A percentile compares a stretch with the other conserved stretches of the same genome.
Conservation (phyloP, 2,797 vertebrate genomes). For the Chelon auratus region DNA sequence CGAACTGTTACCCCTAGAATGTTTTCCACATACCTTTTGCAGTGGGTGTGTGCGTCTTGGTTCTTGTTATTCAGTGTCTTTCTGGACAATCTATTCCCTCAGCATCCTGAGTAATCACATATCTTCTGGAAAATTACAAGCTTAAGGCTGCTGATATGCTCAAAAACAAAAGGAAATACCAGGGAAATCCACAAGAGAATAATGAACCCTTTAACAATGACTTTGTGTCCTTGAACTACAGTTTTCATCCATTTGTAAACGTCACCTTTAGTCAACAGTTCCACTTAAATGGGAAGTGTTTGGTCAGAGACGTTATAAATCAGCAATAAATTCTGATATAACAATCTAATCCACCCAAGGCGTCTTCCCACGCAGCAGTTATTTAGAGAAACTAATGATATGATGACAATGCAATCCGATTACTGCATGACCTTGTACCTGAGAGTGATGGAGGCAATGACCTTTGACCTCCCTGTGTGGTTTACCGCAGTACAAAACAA, state of each 20-base stretch:
- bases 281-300: slow-evolving; percentile 32
- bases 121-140: slow-evolving; percentile 71
- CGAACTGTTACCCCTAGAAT: slow-evolving; percentile 74
- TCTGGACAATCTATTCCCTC: slow-evolving; percentile 49
- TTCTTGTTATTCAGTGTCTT: slow-evolving; percentile 59
- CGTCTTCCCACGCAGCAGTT: not conserved
- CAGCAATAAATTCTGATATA: not conserved
- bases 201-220: slow-evolving; percentile 46
- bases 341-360: not conserved
- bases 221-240: slow-evolving; percentile 35
- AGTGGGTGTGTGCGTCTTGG: slow-evolving; percentile 40
- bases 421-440: slow-evolving; percentile 42
- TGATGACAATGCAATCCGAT: slow-evolving; percentile 11
- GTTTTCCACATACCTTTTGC: slow-evolving; percentile 76
- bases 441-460: slow-evolving; percentile 34
- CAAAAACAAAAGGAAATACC: slow-evolving; percentile 73
- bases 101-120: slow-evolving; percentile 40
- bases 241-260: slow-evolving; percentile 24
- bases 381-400: not conserved
- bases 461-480: slow-evolving; percentile 51
- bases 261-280: slow-evolving; percentile 27
- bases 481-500: slow-evolving; percentile 44
- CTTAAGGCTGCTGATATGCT: slow-evolving; percentile 48
- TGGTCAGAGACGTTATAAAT: slow-evolving; percentile 13
- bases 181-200: slow-evolving; percentile 32